Evolutionary conservation across 2,113 vertebrate species (phyloP).

Genomic region (Strix aluco): DNA sequence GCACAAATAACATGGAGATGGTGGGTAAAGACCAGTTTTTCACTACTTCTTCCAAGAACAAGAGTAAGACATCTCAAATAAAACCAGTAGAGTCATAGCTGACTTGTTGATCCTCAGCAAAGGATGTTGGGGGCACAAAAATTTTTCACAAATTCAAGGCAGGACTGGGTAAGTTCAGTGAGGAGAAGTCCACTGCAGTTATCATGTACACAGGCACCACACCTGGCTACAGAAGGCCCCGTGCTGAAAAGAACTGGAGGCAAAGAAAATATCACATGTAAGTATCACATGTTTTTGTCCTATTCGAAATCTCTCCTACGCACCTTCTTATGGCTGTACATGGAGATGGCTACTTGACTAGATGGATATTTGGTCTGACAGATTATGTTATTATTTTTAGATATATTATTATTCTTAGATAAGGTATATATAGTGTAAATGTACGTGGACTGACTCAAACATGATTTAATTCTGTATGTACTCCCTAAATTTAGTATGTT

Average conservation of each 20-base stretch:
- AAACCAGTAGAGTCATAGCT: not conserved
- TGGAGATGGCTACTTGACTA: not conserved
- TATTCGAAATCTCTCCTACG: fast-evolving
- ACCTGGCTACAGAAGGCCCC: not conserved
- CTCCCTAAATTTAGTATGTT: not conserved
- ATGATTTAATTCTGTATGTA: not conserved
- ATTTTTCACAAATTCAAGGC: not conserved
- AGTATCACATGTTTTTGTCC: not conserved
- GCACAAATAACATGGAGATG: not conserved
- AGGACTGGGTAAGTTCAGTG: not conserved
- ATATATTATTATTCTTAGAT: not conserved
- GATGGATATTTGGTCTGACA: not conserved
- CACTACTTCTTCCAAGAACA: not conserved
- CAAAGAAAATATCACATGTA: not conserved
- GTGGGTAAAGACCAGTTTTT: not conserved
- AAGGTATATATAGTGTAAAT: not conserved
- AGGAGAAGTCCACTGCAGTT: not conserved
- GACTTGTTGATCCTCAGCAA: not conserved
- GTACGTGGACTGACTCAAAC: not conserved
- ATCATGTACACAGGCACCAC: not conserved
- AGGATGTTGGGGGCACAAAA: not conserved
- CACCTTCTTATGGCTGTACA: not conserved
- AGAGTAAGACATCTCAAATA: not conserved
- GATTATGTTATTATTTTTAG: not conserved
- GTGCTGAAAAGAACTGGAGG: not conserved